Percentiles rank a stretch among this genome's conserved stretches.
Conservation (phyloP, 2,797 vertebrate species). For the Acanthurus tractus region DNA sequence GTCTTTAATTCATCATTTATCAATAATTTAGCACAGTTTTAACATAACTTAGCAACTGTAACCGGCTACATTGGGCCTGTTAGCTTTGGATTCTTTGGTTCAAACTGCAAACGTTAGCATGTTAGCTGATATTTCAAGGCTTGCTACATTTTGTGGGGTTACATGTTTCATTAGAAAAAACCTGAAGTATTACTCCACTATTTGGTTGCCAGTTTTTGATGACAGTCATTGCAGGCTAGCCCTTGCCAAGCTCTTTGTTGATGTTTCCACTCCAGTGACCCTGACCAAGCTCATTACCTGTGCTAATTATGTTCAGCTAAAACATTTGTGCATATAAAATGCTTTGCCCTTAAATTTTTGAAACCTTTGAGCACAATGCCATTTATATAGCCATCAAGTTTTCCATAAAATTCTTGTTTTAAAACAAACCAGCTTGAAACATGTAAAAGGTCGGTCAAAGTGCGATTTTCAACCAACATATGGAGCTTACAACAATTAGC, state of each 20-base stretch:
- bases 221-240: neutral
- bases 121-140: neutral
- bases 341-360: too few relatives aligned
- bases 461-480: neutral
- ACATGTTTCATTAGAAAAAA: neutral
- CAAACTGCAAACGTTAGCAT: neutral
- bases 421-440: neutral
- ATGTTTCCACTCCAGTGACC: neutral
- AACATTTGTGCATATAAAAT: too few relatives aligned
- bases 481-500: neutral
- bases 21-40: slow-evolving; percentile 2
- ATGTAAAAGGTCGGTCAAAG: neutral
- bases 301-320: too few relatives aligned
- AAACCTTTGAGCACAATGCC: too few relatives aligned
- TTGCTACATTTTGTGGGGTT: neutral
- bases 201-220: neutral
- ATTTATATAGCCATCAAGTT: too few relatives aligned
- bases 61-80: neutral
- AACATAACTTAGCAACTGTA: neutral
- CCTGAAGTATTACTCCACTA: neutral
- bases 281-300: too few relatives aligned
- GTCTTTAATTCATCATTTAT: slow-evolving; percentile 23
- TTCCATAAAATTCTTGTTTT: neutral
- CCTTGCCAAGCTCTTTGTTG: neutral
- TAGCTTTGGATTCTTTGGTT: neutral